Base-by-base conservation (phyloP, 2,113 vertebrate species). In the Lates calcarifer region DNA sequence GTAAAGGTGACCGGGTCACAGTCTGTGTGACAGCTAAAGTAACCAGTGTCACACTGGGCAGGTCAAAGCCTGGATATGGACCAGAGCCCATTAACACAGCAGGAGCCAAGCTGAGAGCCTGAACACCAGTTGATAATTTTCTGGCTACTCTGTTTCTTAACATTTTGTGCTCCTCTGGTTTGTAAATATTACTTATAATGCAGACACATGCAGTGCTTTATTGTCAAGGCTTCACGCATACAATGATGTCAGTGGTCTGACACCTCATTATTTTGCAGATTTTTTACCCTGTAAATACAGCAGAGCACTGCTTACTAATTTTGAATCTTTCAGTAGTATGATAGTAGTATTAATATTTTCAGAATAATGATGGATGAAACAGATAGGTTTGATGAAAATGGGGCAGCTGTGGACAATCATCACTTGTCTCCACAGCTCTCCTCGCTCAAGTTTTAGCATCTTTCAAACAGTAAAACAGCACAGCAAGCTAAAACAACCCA, bases 41-140 rank as follows among this genome's bases (percentile, higher is more conserved):
- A 65, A 68, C 1, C 39, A 26, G 51, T 5, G 39, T 51, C 84
- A 58, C 7, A 86, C 82, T 83, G 80, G 41, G 80, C 43, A 71
- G 77, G 77, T 79, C 65, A 68, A 24, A 31, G 37, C 77, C 55
- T 83, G 67, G 74, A 85, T 53, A 67, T 87, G 77, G 80, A 81
- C 63, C 63, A 39, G 64, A 67, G 74, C 75, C 88, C 78, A 82
- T 83, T 85, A 89, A 79, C 82, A 37, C 87, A 84, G 74, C 65
- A 61, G 83, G 85, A 69, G 72, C 55, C 31, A 37, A 86, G 74
- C 64, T 70, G 29, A 77, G 45, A 69, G 80, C 24, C 43, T 0
- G 73, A 28, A 18, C 55, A 66, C 37, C 55, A 49, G 80, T 13
- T 81, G 56, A 80, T 85, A 2, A 66, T 82, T 56, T 79, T 45